Percentiles rank a stretch among this genome's conserved stretches.
These are phyloP conservation scores for Caenorhabditis inopinata DNA, from an alignment of 1,140 invertebrate genomes.

Conservation along the genomic window DNA sequence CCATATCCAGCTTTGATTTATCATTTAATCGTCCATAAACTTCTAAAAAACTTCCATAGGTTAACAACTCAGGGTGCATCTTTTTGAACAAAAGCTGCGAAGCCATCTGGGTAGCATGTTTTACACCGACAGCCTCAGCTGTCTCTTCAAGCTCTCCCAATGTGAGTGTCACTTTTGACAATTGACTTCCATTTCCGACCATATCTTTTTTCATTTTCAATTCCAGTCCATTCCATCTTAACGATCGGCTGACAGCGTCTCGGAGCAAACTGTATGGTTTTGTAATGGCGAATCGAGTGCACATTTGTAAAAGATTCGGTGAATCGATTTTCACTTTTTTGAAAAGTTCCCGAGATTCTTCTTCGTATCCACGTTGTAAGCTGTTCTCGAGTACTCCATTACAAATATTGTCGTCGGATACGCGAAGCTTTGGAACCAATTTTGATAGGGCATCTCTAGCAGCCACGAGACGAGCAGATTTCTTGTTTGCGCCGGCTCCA, in stretches of 20 bases:
- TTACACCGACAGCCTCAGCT: conserved; percentile 3
- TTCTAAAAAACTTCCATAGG: neutral
- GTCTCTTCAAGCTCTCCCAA: neutral
- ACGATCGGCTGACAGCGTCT: neutral
- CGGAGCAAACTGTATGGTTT: neutral
- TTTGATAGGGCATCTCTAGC: neutral
- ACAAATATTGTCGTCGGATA: neutral
- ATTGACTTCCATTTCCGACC: neutral
- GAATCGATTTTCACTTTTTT: conserved; percentile 21
- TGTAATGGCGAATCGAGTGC: neutral
- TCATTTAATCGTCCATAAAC: neutral
- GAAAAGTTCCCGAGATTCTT: neutral
- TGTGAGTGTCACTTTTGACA: neutral
- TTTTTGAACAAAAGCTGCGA: neutral
- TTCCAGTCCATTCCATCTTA: conserved; percentile 11
- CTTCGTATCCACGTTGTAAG: neutral
- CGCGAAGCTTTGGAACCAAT: neutral
- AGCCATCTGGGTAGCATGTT: neutral
- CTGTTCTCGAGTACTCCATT: neutral
- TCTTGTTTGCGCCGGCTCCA: conserved; percentile 1
- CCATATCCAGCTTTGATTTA: neutral
- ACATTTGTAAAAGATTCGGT: neutral
- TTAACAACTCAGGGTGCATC: neutral
- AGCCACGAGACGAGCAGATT: neutral
- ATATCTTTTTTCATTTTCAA: neutral